Conservation (phyloP, 2,888 invertebrate genomes). For the Horisme vitalbata region DNA sequence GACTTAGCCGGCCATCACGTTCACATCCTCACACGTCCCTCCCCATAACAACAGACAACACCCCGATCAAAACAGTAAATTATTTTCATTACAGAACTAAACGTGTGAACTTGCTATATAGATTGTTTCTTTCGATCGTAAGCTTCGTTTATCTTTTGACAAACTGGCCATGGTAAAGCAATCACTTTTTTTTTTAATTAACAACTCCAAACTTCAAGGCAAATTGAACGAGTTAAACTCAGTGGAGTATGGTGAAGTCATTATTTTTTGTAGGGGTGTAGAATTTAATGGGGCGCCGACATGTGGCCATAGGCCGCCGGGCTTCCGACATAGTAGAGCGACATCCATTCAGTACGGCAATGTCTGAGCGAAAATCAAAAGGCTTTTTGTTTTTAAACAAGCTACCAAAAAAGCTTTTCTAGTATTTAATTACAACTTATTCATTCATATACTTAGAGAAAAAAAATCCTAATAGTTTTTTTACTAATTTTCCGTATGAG, state of each 20-base stretch:
- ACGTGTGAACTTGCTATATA: slow-evolving; percentile 14
- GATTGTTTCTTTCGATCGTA: slow-evolving; percentile 9
- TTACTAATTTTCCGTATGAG: no score
- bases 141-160: slow-evolving; percentile 11
- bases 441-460: no score
- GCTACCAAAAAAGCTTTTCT: no score
- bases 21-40: no score
- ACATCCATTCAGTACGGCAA: slow-evolving; percentile 17
- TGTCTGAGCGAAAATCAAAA: no score
- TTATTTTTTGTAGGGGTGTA: slow-evolving; percentile 76
- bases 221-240: slow-evolving; percentile 59
- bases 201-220: slow-evolving; percentile 49
- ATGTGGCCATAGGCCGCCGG: slow-evolving; percentile 53
- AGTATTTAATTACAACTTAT: no score
- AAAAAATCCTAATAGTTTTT: no score
- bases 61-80: not conserved
- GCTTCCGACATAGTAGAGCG: slow-evolving; percentile 25
- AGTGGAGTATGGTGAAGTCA: slow-evolving; percentile 69
- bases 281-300: slow-evolving; percentile 68
- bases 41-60: no score
- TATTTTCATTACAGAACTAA: not conserved
- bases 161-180: slow-evolving; percentile 18
- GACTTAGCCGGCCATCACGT: no score
- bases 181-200: slow-evolving; percentile 40
- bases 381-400: no score